phyloP scores from a whole-genome alignment of 30 jellyfish, hydroid and myxozoan species.

The Aurelia aurita complex sp. Pacific region DNA sequence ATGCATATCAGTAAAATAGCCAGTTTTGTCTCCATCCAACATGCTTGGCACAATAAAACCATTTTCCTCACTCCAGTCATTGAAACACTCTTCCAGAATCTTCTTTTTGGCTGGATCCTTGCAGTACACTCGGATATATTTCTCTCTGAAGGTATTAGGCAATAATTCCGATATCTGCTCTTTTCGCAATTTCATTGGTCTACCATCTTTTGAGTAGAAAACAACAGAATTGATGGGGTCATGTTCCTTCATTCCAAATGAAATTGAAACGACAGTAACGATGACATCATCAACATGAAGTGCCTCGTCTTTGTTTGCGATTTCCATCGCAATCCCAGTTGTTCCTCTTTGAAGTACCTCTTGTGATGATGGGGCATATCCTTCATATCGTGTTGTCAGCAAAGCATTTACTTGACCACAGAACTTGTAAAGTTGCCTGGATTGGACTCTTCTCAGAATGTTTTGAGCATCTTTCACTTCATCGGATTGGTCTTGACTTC shows the following conservation, averaged over 20 bases:
- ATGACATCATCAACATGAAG: conserved; percentile 36
- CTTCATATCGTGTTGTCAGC: neutral
- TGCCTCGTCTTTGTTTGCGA: conserved; percentile 27
- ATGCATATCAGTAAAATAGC: conserved; percentile 70
- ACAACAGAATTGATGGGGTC: conserved; percentile 63
- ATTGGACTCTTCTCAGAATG: conserved; percentile 29
- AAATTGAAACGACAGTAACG: conserved; percentile 34
- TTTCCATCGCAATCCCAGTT: conserved; percentile 37
- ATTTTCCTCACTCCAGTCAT: conserved; percentile 56
- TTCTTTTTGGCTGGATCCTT: conserved; percentile 26
- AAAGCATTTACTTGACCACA: conserved; percentile 68
- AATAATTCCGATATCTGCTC: conserved; percentile 66
- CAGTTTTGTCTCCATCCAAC: conserved; percentile 68
- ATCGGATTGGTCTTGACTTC: conserved; percentile 22
- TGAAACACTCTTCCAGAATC: conserved; percentile 38
- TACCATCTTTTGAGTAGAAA: conserved; percentile 45
- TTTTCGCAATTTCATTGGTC: conserved; percentile 40
- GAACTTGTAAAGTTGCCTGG: conserved; percentile 50
- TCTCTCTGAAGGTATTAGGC: conserved; percentile 66
- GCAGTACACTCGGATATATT: conserved; percentile 72
- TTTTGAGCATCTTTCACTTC: conserved; percentile 33
- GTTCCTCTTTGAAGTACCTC: conserved; percentile 28
- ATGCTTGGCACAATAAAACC: conserved; percentile 46
- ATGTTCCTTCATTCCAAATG: conserved; percentile 60
- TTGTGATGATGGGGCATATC: conserved; percentile 13